A percentile compares a stretch with the other conserved stretches of the same genome.
Evolutionary conservation across 2,113 vertebrate genomes (phyloP).

Genomic region (Bucco capensis): DNA sequence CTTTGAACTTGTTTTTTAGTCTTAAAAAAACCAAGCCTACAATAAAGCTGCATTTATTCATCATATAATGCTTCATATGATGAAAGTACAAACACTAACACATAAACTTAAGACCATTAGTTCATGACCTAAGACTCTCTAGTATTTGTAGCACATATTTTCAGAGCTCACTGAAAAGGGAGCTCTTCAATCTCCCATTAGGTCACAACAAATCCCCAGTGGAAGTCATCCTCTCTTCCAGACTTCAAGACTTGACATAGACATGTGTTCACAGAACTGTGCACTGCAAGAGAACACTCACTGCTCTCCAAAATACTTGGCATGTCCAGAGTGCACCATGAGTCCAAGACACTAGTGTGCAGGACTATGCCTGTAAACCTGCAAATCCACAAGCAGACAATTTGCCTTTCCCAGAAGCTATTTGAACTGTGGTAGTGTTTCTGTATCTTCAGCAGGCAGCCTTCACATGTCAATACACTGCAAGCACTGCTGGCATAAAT

Average conservation of each 20-base stretch:
- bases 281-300: background rate
- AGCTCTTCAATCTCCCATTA: background rate
- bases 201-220: background rate
- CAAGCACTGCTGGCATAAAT: background rate
- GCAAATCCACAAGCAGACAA: background rate
- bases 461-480: background rate
- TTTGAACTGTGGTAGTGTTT: background rate
- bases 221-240: background rate
- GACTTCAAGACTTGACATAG: background rate
- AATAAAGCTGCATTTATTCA: background rate
- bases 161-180: background rate
- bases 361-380: background rate
- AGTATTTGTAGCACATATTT: background rate
- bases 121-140: background rate
- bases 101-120: background rate
- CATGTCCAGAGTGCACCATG: background rate
- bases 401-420: background rate
- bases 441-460: background rate
- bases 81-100: background rate
- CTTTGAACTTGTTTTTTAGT: background rate
- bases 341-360: background rate
- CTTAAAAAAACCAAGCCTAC: background rate
- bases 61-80: fast-evolving
- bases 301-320: background rate
- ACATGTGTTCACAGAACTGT: background rate